These are phyloP conservation scores for Hoplias malabaricus DNA, from an alignment of 2,113 vertebrate genomes.

Conservation along the genomic window DNA sequence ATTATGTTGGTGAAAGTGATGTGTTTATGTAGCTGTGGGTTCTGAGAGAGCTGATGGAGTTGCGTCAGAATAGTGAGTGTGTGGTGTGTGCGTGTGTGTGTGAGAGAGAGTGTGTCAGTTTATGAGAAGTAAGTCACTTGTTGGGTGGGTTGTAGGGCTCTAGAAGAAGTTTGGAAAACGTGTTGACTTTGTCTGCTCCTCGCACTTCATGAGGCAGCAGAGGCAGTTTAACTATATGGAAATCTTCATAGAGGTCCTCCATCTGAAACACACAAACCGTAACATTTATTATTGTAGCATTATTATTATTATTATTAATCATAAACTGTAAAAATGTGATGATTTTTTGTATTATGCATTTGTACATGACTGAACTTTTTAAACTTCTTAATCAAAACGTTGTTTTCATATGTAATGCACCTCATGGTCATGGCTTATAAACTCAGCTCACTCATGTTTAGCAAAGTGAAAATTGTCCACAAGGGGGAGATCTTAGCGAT, in stretches of 20 bases:
- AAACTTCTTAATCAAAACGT: too few relatives aligned
- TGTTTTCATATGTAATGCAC: too few relatives aligned
- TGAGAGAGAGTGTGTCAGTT: conserved; percentile 19
- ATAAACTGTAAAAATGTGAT: too few relatives aligned
- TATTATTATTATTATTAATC: too few relatives aligned
- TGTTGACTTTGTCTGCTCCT: conserved; percentile 90
- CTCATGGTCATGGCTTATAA: too few relatives aligned
- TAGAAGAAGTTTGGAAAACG: conserved; percentile 88
- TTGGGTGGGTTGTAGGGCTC: conserved; percentile 90
- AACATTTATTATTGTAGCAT: too few relatives aligned
- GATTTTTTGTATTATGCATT: background rate
- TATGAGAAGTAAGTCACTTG: conserved; percentile 63
- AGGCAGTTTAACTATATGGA: conserved; percentile 92
- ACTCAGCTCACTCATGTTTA: too few relatives aligned
- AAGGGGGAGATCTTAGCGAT: too few relatives aligned
- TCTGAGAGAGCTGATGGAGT: conserved; percentile 20
- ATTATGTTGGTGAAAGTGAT: background rate
- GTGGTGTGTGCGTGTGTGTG: background rate
- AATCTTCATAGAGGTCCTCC: conserved; percentile 95
- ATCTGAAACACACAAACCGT: conserved; percentile 72
- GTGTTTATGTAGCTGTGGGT: conserved; percentile 34
- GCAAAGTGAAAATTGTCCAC: too few relatives aligned
- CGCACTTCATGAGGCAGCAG: conserved; percentile 91
- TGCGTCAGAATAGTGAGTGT: background rate
- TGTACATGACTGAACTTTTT: background rate